Conservation (phyloP, 1,140 invertebrate species). For the Drosophila suzukii region DNA sequence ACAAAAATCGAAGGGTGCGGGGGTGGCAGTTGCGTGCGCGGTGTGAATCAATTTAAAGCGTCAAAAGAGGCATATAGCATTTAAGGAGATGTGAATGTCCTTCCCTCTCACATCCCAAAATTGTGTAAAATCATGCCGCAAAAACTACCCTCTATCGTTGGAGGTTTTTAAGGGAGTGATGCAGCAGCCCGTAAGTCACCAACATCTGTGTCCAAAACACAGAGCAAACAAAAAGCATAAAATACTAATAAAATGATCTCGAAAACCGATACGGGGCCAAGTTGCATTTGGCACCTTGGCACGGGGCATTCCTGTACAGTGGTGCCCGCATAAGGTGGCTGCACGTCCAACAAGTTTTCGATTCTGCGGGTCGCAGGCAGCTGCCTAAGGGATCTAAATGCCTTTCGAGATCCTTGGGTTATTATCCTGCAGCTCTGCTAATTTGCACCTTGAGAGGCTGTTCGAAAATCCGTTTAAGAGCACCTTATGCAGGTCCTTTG, state of each 20-base stretch:
- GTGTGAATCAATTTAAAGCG: constrained; percentile 82
- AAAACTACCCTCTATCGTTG: constrained; percentile 53
- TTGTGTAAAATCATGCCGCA: constrained; percentile 72
- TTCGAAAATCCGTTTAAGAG: background rate
- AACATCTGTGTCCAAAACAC: constrained; percentile 58
- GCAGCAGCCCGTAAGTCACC: constrained; percentile 51
- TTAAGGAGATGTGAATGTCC: constrained; percentile 57
- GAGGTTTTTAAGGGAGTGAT: constrained; percentile 20
- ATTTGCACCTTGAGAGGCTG: constrained; percentile 72
- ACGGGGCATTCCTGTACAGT: constrained; percentile 64
- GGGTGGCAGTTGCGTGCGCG: constrained; percentile 53
- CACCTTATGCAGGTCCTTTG: constrained; percentile 69
- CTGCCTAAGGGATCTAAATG: constrained; percentile 16
- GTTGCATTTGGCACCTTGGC: constrained; percentile 74
- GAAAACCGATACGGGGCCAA: constrained; percentile 63
- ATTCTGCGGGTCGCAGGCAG: constrained; percentile 39
- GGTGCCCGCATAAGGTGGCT: constrained; percentile 37
- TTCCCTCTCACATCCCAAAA: constrained; percentile 46
- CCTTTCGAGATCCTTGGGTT: constrained; percentile 3
- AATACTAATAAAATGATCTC: constrained; percentile 40
- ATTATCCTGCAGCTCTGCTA: constrained; percentile 53
- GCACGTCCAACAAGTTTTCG: constrained; percentile 28
- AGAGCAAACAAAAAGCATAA: constrained; percentile 21
- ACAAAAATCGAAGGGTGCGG: constrained; percentile 11
- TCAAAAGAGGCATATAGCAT: constrained; percentile 69